phyloP scores from a whole-genome alignment of 2,797 vertebrate genomes.

The Micromesistius poutassou region DNA sequence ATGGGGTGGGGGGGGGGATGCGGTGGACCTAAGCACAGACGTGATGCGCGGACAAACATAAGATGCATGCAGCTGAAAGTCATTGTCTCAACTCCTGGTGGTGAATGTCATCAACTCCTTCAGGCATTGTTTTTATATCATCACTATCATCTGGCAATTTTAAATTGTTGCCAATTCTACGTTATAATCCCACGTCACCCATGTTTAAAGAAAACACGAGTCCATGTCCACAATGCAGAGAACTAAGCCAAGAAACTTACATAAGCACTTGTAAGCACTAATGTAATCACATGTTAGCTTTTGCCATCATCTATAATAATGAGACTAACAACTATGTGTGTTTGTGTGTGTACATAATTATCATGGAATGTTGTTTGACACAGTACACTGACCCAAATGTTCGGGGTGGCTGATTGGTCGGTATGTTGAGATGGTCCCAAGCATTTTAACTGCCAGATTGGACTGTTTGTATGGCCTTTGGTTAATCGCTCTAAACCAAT shows the following conservation, averaged over 20 bases:
- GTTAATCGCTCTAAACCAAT: not conserved
- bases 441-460: not conserved
- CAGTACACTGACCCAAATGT: not conserved
- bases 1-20: not conserved
- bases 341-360: conserved; percentile 1
- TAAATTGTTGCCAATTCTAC: not conserved
- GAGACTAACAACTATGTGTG: not conserved
- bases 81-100: not conserved
- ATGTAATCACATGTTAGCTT: not conserved
- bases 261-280: not conserved
- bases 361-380: not conserved
- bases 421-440: not conserved
- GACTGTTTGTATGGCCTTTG: not conserved
- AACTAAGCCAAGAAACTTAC: not conserved
- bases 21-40: not conserved
- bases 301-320: not conserved
- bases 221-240: not conserved
- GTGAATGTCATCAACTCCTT: not conserved
- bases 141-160: not conserved
- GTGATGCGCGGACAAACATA: not conserved
- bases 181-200: not conserved
- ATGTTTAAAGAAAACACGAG: not conserved
- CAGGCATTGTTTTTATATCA: not conserved
- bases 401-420: not conserved
- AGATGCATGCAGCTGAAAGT: not conserved